These are phyloP conservation scores for Selene dorsalis DNA, from an alignment of 2,797 vertebrate genomes.

Conservation along the genomic window DNA sequence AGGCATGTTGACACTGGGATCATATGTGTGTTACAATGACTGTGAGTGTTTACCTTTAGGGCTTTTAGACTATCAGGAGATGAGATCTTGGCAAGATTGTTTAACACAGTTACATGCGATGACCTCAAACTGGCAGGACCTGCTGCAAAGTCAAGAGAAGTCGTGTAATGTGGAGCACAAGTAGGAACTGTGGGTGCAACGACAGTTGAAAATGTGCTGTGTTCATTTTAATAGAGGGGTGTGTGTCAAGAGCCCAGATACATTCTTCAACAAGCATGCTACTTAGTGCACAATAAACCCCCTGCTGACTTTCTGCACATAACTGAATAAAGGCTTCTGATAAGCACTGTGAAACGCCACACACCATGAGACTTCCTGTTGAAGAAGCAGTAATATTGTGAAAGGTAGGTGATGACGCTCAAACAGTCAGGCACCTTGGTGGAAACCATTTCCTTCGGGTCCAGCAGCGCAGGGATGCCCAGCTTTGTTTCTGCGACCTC, in stretches of 20 bases:
- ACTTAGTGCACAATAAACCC: too few relatives aligned
- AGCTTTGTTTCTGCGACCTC: constrained; percentile 89
- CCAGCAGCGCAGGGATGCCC: constrained; percentile 90
- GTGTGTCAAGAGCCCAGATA: not conserved
- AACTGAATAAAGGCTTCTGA: not conserved
- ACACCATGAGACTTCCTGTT: constrained; percentile 67
- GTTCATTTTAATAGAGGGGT: not conserved
- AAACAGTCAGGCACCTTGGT: constrained; percentile 87
- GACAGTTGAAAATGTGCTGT: not conserved
- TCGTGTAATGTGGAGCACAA: constrained; percentile 19
- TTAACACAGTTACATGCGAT: not conserved
- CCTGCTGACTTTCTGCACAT: not conserved
- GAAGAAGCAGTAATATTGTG: constrained; percentile 90
- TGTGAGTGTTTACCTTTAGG: constrained; percentile 47
- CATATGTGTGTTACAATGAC: not conserved
- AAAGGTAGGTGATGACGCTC: constrained; percentile 91
- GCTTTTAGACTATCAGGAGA: constrained; percentile 14
- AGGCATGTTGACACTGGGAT: not conserved
- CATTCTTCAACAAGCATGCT: not conserved
- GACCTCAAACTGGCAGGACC: constrained; percentile 49
- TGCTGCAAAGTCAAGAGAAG: constrained; percentile 62
- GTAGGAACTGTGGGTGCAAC: not conserved
- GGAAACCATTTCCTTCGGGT: constrained; percentile 90
- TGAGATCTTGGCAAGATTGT: constrained; percentile 30
- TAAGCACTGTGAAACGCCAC: constrained; percentile 6